Evolutionary conservation across 2,113 vertebrate species (phyloP), one percentile per base, ranked within the genome.

Genomic region (Proterorhinus semilunaris): DNA sequence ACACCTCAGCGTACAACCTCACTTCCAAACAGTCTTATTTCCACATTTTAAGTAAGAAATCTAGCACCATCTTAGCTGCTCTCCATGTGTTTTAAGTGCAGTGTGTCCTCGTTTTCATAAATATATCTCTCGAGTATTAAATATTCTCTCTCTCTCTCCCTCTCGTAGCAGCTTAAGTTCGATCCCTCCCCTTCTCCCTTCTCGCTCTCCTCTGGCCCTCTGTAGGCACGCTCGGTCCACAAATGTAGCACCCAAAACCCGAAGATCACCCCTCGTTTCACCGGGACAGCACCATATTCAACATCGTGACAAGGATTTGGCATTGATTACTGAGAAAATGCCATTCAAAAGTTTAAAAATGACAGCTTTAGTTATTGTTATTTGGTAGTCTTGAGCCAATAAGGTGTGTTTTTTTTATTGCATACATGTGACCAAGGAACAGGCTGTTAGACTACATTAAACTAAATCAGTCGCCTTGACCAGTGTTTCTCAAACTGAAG

Each of bases 91-190:
- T 51, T 51, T 51, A 44, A 61, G 58, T 61, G 58, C 58, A 61
- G 58, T 61, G 36, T 44, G 13, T 61, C 6, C 3, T 45, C 6
- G 42, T 8, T 61, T 61, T 16, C 58, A 61, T 61, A 44, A 45
- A 61, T 61, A 61, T 43, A 9, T 61, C 58, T 61, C 13, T 58
- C 36, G 58, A 61, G 58, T 61, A 61, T 61, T 61, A 61, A 16
- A 61, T 61, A 45, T 9, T 44, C 58, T 8, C n/a, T 55, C 58
- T 43, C 27, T 27, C 4, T 59, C 57, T 43, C n/a, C n/a, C 27
- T 27, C 4, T 59, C 57, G 15, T 59, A 59, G 57, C 27, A 59
- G 57, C 57, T 59, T 7, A 12, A 59, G 57, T 43, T 59, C 16
- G 27, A 59, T 11, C 57, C 51, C 51, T 16, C 53, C 3, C 9